These are phyloP conservation scores for Cheilosia vernalis DNA, from an alignment of 2,888 invertebrate species.

Conservation along the genomic window DNA sequence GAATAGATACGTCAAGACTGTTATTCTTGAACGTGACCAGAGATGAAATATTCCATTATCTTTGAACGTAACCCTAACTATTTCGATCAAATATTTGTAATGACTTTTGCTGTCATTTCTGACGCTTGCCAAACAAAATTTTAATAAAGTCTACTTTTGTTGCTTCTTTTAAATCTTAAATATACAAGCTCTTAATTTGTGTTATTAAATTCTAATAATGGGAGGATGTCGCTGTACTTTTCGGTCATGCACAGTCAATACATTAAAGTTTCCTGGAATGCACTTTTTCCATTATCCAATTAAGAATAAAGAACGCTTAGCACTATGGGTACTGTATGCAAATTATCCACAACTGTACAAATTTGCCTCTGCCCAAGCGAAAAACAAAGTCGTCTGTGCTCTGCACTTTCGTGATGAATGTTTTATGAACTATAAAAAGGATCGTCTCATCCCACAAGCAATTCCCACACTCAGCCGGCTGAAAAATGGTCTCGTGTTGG, in stretches of 20 bases:
- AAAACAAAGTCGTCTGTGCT: conserved; percentile 84
- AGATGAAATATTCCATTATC: no score
- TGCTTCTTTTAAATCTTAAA: not conserved
- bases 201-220: conserved; percentile 79
- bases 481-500: conserved; percentile 78
- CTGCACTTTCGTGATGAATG: conserved; percentile 84
- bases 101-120: no score
- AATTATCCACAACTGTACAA: conserved; percentile 77
- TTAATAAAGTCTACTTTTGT: not conserved
- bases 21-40: no score
- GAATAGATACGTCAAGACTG: no score
- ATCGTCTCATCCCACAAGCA: conserved; percentile 83
- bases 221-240: conserved; percentile 85
- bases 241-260: conserved; percentile 83
- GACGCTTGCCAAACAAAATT: conserved; percentile 14
- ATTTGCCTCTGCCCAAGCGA: conserved; percentile 82
- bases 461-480: conserved; percentile 83
- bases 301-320: conserved; percentile 77
- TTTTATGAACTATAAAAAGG: conserved; percentile 84
- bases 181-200: not conserved
- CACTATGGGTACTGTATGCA: conserved; percentile 78
- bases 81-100: no score
- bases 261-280: conserved; percentile 80
- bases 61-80: no score
- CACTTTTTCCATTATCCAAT: conserved; percentile 85